A percentile compares a stretch with the other conserved stretches of the same genome.
These are phyloP conservation scores for Harmothoe impar DNA, from an alignment of 2,888 invertebrate genomes.

Conservation along the genomic window DNA sequence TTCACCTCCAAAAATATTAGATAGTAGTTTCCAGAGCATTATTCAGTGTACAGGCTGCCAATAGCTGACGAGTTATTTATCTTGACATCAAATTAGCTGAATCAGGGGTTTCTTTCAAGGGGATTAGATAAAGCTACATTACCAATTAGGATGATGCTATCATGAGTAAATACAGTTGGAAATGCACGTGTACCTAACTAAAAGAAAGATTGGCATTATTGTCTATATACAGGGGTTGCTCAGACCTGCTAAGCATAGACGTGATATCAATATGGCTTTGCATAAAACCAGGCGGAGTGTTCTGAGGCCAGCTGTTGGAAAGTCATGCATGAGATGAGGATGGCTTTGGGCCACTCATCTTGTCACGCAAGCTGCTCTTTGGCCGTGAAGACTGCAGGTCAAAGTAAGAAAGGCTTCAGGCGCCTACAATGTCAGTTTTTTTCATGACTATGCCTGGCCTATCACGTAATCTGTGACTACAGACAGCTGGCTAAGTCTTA, in stretches of 20 bases:
- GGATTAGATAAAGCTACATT: not conserved
- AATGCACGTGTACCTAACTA: too few species aligned
- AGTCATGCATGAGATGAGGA: conserved; percentile 9
- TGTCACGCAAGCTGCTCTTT: conserved; percentile 14
- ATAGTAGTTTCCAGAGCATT: too few species aligned
- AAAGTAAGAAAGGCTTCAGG: not conserved
- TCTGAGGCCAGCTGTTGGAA: not conserved
- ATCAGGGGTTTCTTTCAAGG: too few species aligned
- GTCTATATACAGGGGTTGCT: not conserved
- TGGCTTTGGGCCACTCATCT: not conserved
- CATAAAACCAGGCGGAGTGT: not conserved
- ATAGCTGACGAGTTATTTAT: too few species aligned
- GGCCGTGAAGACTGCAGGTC: not conserved
- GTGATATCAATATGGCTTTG: not conserved
- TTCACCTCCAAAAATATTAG: too few species aligned
- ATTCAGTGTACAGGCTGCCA: too few species aligned
- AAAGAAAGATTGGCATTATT: too few species aligned
- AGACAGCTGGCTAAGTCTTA: not conserved
- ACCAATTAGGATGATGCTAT: not conserved
- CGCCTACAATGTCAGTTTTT: not conserved
- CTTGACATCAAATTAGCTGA: too few species aligned
- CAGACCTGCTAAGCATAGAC: not conserved
- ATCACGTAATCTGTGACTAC: not conserved
- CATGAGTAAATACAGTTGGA: not conserved
- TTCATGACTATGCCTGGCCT: not conserved